Evolutionary conservation across 1,140 invertebrate species (phyloP).

Genomic region (Laupala kohalensis): DNA sequence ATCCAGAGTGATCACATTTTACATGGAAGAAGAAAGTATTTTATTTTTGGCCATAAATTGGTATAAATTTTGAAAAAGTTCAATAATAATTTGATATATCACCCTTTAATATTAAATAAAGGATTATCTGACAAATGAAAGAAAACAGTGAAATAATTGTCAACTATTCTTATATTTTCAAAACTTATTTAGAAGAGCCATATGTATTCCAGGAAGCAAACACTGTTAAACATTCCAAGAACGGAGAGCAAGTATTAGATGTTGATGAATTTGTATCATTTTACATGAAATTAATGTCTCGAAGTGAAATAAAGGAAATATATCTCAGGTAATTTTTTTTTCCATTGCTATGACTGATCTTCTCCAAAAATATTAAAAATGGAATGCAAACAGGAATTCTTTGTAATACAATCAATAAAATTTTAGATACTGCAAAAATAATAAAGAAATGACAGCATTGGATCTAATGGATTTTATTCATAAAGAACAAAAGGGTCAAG

Average conservation of each 20-base stretch:
- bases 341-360: too few relatives aligned
- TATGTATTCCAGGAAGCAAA: slow-evolving; percentile 32
- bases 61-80: too few relatives aligned
- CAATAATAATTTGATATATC: too few relatives aligned
- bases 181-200: not conserved
- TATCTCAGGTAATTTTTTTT: slow-evolving; percentile 31
- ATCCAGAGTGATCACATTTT: too few relatives aligned
- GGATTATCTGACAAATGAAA: too few relatives aligned
- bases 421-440: slow-evolving; percentile 16
- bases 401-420: not conserved
- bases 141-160: not conserved
- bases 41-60: too few relatives aligned
- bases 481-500: slow-evolving; percentile 22
- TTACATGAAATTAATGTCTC: slow-evolving; percentile 33
- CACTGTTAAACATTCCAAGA: slow-evolving; percentile 26
- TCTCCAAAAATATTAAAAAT: too few relatives aligned
- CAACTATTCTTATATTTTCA: not conserved
- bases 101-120: too few relatives aligned
- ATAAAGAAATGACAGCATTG: slow-evolving; percentile 13
- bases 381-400: not conserved
- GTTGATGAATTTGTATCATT: slow-evolving; percentile 41
- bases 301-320: slow-evolving; percentile 37
- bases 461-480: slow-evolving; percentile 21
- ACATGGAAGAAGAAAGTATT: too few relatives aligned
- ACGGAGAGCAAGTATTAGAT: slow-evolving; percentile 35